Evolutionary conservation across 2,888 invertebrate species (phyloP), one percentile per base, ranked within the genome.

Genomic region (Serripes groenlandicus): DNA sequence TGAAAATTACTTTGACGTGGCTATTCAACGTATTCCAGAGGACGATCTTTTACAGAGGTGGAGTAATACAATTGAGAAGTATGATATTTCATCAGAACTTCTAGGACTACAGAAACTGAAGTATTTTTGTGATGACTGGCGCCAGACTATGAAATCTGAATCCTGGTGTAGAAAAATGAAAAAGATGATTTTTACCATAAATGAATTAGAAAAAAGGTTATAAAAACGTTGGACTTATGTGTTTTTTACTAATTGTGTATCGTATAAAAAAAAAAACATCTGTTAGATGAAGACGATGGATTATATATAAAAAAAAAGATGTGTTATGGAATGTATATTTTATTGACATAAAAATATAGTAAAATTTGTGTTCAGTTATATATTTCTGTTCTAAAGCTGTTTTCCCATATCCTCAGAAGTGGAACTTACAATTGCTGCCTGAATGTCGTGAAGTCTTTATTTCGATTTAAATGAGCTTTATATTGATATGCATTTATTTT

Each of bases 1-100:
- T 26, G 49, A 81, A 68, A 37, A 72, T 32, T 81, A 75, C 26
- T 75, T 68, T 18, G 71, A 60, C 15, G 70, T 49, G n/a, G 68
- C 68, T 7, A 78, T 75, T 64, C 83, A 83, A 42, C 75, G 42
- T 64, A 56, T 66, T 34, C 26, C 42, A 5, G 23, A 28, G 11
- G 23, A 30, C 66, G 34, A 28, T n/a, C 18, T 52, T n/a, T 52
- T 52, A 52, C 70, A 49, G 18, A 30, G 30, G 26, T 56, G 70
- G 75, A 42, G 54, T 68, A 52, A 64, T 34, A 62, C 42, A 7
- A 28, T 74, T 21, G 49, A 42, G 4, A 52, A 30, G 18, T 52
- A 52, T 23, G 49, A 64, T n/a, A 64, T 74, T 42, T 52, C 64
- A 23, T 52, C 74, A 26, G 52, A 74, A 28, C 30, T 74, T 42